Base-by-base conservation (phyloP, 2,113 vertebrate genomes). In the Atherinomorus stipes region DNA sequence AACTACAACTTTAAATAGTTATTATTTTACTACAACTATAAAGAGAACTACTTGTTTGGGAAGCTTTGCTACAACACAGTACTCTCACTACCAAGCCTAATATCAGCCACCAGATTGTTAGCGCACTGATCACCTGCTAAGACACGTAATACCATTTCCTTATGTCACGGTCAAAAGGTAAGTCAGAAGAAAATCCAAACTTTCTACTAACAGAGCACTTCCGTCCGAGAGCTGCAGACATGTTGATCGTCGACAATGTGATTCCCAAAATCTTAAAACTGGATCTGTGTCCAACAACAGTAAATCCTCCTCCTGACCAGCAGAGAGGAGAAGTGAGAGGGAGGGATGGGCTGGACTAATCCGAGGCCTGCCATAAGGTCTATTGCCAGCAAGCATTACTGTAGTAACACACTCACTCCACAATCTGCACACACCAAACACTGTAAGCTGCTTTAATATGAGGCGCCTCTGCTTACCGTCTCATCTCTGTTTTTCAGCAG, bases 401-500 rank as follows among this genome's bases (percentile, higher is more conserved):
- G 57, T 61, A 42, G 42, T 40, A 57, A 65, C 21, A 64, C 58
- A 42, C 28, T 37, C 12, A 2, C 69, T 15, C 16, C 50, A 59
- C 26, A 40, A 22, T 9, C 47, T 52, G 22, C 21, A 61, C 38
- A 47, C 45, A 23, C 53, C 15, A 64, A 40, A 44, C 52, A 52
- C 21, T 38, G 23, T 47, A 21, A 10, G 10, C 11, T 49, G 52
- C 26, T 62, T 50, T 23, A 28, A 64, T 4, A 2, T 6, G 11
- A 56, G 31, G 31, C 4, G 1, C 53, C 28, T 28, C 31, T 15
- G 16, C 88, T 81, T 78, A 94, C 93, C 92, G 83, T 78, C 40
- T 85, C 87, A 2, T 90, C 92, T 71, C 53, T 81, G 84, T 37
- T 25, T 73, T 85, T 90, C 72, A 88, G 76, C 69, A 88, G 56